These are phyloP conservation scores for Dendrolimus punctatus DNA, from an alignment of 1,140 invertebrate species.

Conservation along the genomic window DNA sequence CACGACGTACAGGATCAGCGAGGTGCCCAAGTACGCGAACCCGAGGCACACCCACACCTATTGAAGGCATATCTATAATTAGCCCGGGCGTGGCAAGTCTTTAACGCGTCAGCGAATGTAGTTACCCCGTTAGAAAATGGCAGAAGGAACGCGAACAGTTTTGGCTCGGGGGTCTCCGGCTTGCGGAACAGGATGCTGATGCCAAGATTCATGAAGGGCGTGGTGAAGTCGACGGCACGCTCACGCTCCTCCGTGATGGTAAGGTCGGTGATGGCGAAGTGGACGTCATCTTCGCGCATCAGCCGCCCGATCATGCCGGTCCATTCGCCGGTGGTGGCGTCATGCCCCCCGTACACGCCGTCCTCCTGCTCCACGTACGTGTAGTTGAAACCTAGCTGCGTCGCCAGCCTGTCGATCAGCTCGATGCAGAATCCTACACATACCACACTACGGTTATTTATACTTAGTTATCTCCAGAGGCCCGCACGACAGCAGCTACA, in stretches of 20 bases:
- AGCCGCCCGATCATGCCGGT: slow-evolving; percentile 91
- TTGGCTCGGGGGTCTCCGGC: slow-evolving; percentile 80
- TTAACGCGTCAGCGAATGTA: neutral
- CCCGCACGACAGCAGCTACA: neutral
- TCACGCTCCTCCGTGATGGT: slow-evolving; percentile 92
- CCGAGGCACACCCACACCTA: slow-evolving; percentile 87
- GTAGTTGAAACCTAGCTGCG: slow-evolving; percentile 90
- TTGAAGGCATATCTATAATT: slow-evolving; percentile 3
- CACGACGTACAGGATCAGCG: slow-evolving; percentile 84
- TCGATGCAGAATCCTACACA: slow-evolving; percentile 79
- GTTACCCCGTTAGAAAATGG: slow-evolving; percentile 90
- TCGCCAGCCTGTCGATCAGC: slow-evolving; percentile 82
- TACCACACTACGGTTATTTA: too few species aligned
- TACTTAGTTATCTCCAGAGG: too few species aligned
- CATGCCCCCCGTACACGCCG: slow-evolving; percentile 79
- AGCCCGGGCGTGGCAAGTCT: neutral
- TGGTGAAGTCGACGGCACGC: slow-evolving; percentile 92
- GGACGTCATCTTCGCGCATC: slow-evolving; percentile 82
- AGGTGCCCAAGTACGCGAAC: slow-evolving; percentile 83
- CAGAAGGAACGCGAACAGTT: slow-evolving; percentile 90
- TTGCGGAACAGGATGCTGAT: slow-evolving; percentile 87
- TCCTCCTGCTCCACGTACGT: slow-evolving; percentile 85
- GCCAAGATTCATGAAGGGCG: slow-evolving; percentile 90
- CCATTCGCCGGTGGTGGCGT: slow-evolving; percentile 81
- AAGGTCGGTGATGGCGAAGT: slow-evolving; percentile 91